Percentiles rank a stretch among this genome's conserved stretches.
phyloP scores from a whole-genome alignment of 2,888 invertebrate species.

The Leptothorax acervorum region DNA sequence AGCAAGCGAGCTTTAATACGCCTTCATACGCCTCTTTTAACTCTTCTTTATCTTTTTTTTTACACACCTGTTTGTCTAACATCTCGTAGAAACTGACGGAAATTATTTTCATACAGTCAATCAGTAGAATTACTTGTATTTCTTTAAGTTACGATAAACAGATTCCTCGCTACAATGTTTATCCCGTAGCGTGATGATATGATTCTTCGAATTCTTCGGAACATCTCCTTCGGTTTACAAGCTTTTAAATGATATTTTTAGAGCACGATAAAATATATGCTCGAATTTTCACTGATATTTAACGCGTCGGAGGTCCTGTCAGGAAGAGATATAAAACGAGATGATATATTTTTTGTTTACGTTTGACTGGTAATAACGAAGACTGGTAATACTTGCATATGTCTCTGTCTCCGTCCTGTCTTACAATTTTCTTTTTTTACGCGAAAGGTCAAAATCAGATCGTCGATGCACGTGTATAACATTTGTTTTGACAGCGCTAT shows the following conservation, averaged over 20 bases:
- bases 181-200: neutral
- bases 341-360: constrained; percentile 17
- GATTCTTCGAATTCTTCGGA: neutral
- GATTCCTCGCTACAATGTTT: neutral
- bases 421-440: neutral
- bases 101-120: neutral
- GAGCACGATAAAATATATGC: neutral
- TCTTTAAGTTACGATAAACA: neutral
- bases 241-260: neutral
- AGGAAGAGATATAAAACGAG: neutral
- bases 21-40: neutral
- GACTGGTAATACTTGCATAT: constrained; percentile 4
- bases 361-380: neutral
- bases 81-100: neutral
- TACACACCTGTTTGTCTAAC: neutral
- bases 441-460: constrained; percentile 14
- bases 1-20: neutral
- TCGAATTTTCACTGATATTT: neutral
- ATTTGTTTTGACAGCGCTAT: neutral
- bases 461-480: neutral
- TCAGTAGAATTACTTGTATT: neutral
- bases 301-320: neutral
- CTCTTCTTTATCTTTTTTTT: neutral
- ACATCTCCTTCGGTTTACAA: neutral
- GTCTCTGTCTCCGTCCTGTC: neutral